Conservation (phyloP, 1,140 invertebrate species). For the Pseudachorutes palmiensis region DNA sequence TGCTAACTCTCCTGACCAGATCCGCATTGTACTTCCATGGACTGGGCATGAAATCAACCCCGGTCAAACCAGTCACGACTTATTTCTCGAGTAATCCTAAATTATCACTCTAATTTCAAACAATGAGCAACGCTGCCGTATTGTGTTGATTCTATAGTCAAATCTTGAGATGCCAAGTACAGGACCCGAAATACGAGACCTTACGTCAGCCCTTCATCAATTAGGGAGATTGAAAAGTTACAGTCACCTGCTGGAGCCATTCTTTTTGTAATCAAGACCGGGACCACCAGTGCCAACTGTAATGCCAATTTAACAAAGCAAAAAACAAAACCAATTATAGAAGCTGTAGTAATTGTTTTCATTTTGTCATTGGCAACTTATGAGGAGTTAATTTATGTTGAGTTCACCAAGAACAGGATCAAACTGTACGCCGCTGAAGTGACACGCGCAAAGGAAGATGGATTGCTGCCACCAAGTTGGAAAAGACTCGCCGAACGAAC, state of each 20-base stretch:
- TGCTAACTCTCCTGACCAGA: neutral
- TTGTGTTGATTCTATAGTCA: neutral
- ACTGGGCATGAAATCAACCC: neutral
- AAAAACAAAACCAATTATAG: neutral
- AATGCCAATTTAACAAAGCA: constrained; percentile 10
- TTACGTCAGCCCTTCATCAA: constrained; percentile 14
- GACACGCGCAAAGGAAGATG: neutral
- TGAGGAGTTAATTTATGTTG: constrained; percentile 2
- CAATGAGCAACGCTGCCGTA: neutral
- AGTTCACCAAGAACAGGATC: neutral
- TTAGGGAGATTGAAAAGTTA: constrained; percentile 21
- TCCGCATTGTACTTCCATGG: neutral
- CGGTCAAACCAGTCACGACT: neutral
- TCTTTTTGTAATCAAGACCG: constrained; percentile 23
- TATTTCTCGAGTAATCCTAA: neutral
- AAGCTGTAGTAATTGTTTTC: neutral
- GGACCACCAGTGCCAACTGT: neutral
- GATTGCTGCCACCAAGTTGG: neutral
- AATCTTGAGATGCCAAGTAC: neutral
- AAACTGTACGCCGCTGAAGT: neutral
- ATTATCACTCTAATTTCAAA: neutral
- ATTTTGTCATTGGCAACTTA: neutral
- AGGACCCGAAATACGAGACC: constrained; percentile 14
- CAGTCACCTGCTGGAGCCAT: constrained; percentile 19
- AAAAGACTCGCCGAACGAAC: neutral